phyloP scores from a whole-genome alignment of 2,113 vertebrate species.

The Lepisosteus oculatus region DNA sequence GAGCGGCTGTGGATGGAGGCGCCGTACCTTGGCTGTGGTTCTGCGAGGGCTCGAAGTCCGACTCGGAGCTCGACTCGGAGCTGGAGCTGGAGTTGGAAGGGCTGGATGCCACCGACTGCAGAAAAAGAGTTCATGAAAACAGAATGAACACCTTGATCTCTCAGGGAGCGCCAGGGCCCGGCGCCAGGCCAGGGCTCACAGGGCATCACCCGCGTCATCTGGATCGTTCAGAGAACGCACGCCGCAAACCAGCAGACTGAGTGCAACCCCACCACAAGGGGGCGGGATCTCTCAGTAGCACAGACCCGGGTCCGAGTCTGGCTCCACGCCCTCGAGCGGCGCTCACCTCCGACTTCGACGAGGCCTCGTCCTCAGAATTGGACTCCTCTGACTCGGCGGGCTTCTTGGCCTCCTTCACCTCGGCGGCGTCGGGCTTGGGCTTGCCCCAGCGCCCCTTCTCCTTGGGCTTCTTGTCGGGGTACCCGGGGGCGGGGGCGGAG shows the following conservation, averaged over 20 bases:
- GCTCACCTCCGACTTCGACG: slow-evolving; percentile 93
- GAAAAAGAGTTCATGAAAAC: background rate
- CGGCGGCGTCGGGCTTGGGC: slow-evolving; percentile 74
- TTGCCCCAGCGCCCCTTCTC: slow-evolving; percentile 85
- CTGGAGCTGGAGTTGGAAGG: slow-evolving; percentile 92
- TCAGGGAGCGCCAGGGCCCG: too few species aligned
- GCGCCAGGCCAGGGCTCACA: too few species aligned
- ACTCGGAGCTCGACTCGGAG: slow-evolving; percentile 94
- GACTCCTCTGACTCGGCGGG: slow-evolving; percentile 85
- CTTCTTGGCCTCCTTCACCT: slow-evolving; percentile 85
- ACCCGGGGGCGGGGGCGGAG: slow-evolving; percentile 43
- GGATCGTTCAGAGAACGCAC: too few species aligned
- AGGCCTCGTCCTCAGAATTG: slow-evolving; percentile 91
- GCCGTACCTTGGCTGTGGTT: slow-evolving; percentile 92
- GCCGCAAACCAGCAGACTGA: too few species aligned
- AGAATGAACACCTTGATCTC: too few species aligned
- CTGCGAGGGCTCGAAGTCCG: slow-evolving; percentile 92
- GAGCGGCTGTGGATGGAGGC: too few species aligned
- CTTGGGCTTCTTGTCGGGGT: slow-evolving; percentile 87
- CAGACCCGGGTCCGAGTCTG: too few species aligned
- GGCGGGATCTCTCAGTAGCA: too few species aligned
- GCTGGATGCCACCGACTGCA: slow-evolving; percentile 88
- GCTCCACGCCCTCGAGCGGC: background rate
- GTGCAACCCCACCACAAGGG: too few species aligned
- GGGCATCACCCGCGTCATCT: too few species aligned